Conservation (phyloP, 1,140 invertebrate genomes). For the Aphelenchoides avenae region DNA sequence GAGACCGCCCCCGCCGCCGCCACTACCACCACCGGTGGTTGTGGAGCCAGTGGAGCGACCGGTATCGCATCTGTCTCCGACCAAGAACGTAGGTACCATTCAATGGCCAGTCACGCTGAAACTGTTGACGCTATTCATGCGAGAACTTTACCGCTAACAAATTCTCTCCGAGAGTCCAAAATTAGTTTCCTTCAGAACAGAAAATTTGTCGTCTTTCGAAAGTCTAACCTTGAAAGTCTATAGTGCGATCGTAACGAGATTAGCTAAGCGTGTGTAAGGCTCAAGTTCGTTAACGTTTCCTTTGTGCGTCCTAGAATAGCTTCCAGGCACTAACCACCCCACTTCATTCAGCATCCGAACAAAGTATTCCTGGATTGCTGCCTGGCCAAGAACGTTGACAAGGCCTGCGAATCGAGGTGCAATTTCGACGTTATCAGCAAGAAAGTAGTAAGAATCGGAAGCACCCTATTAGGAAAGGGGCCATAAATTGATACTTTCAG, state of each 20-base stretch:
- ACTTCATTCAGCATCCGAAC: conserved; percentile 28
- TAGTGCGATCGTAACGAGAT: not conserved
- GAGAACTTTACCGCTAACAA: too few relatives aligned
- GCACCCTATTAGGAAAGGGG: conserved; percentile 3
- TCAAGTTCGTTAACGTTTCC: not conserved
- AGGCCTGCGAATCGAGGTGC: conserved; percentile 47
- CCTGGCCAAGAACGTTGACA: conserved; percentile 38
- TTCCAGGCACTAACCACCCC: conserved; percentile 7
- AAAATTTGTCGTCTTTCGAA: conserved; percentile 15
- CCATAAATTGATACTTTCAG: conserved; percentile 25
- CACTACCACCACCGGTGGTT: too few relatives aligned
- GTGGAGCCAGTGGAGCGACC: not conserved
- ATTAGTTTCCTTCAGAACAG: conserved; percentile 1
- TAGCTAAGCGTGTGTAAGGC: conserved; percentile 17
- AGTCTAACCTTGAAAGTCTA: not conserved
- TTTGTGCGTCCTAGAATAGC: conserved; percentile 2
- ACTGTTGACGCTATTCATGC: too few relatives aligned
- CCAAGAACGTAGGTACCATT: not conserved
- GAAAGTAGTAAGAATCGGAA: conserved; percentile 41
- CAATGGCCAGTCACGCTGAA: too few relatives aligned
- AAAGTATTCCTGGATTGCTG: conserved; percentile 33
- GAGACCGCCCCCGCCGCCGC: too few relatives aligned
- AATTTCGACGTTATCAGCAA: conserved; percentile 54
- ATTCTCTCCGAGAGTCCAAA: not conserved
- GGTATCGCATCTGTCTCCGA: not conserved